Evolutionary conservation across 2,113 vertebrate species (phyloP), one percentile per base, ranked within the genome.

Genomic region (Etia nguti): DNA sequence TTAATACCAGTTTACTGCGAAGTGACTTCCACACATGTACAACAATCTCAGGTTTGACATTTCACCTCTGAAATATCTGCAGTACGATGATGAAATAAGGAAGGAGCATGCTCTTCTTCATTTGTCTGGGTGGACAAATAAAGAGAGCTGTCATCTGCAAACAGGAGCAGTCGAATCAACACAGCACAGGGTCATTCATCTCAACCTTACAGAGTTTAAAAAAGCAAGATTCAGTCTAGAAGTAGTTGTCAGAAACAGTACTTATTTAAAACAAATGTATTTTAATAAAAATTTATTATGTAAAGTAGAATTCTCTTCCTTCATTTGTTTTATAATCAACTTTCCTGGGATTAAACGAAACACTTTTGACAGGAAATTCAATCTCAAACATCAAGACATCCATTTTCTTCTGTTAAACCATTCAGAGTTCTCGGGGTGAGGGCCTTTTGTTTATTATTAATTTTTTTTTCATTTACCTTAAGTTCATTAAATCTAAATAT

Each of bases 91-190:
- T 4, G 41, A 41, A 46, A 0, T 3, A 26, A 18, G 41, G 22
- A 46, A 26, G 8, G 9, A 0, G 3, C 15, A 0, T 46, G 68
- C 16, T 50, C 15, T 20, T 50, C 6, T 50, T 50, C 3, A 48
- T 18, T 20, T 50, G 4, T 4, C 16, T 1, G 3, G 6, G 3
- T 20, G 48, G 16, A 20, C 16, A 50, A 50, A 50, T 50, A 8
- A 50, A 50, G 7, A 18, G 6, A 18, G 16, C 16, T 18, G 20
- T 52, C 50, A 10, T n/a, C 20, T 54, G 52, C 20, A 54, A 54
- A 54, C 52, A 54, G 50, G 50, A 54, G 20, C 20, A 54, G 18
- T 10, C 20, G 2, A 52, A 2, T n/a, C 52, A 41, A 11, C 16
- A 1, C 52, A 11, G 5, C 6, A 13, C 48, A 16, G 15, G 15